Evolutionary conservation across 2,797 vertebrate species (phyloP).

Genomic region (Paratrypauchen microcephalus): DNA sequence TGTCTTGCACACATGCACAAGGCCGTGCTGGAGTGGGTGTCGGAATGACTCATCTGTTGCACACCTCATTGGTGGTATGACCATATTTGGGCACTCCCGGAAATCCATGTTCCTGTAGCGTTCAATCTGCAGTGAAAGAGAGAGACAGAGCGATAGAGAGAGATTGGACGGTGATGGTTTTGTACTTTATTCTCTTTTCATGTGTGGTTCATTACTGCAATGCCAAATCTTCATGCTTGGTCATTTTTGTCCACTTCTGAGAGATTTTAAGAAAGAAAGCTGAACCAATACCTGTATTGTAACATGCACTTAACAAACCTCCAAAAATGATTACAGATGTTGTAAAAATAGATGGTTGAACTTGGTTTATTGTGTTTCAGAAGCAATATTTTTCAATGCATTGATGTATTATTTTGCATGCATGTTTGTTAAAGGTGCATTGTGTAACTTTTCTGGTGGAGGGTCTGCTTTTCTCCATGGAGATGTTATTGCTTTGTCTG

Average conservation of each 20-base stretch:
- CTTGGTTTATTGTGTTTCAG: neutral
- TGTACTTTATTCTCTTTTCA: slow-evolving; percentile 35
- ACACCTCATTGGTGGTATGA: slow-evolving; percentile 73
- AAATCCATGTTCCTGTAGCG: slow-evolving; percentile 61
- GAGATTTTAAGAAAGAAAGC: too few species aligned
- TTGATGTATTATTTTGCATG: neutral
- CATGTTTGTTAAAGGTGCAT: too few species aligned
- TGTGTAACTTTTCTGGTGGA: too few species aligned
- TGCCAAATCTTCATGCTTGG: slow-evolving; percentile 22
- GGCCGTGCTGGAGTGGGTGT: slow-evolving; percentile 64
- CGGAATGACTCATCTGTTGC: slow-evolving; percentile 78
- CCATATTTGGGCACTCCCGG: slow-evolving; percentile 80
- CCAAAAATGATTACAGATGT: too few species aligned
- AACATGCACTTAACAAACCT: neutral
- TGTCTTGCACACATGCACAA: slow-evolving; percentile 63
- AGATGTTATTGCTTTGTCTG: too few species aligned
- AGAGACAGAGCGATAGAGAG: slow-evolving; percentile 43
- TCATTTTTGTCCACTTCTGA: slow-evolving; percentile 2
- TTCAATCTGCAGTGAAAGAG: slow-evolving; percentile 41
- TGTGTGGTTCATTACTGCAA: slow-evolving; percentile 25
- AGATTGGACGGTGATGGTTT: slow-evolving; percentile 37
- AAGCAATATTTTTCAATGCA: neutral
- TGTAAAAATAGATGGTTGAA: neutral
- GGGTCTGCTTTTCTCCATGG: too few species aligned
- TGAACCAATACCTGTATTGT: neutral